These are phyloP conservation scores for Marmota monax DNA, from an alignment of 2,113 vertebrate species.

Conservation along the genomic window DNA sequence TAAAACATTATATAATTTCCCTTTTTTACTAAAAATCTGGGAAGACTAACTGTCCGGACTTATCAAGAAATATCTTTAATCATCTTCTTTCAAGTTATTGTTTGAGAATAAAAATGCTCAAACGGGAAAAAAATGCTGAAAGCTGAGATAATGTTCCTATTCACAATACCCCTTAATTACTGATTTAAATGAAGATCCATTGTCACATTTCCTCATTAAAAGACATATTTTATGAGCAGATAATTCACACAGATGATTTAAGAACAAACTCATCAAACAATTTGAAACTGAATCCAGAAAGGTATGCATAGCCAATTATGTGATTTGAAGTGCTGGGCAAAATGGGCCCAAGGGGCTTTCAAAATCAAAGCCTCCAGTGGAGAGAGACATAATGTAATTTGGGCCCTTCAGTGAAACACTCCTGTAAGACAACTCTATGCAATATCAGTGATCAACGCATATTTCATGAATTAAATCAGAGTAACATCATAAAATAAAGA, in stretches of 20 bases:
- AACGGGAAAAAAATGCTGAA: neutral
- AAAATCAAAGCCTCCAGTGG: conserved; percentile 37
- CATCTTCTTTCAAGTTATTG: conserved; percentile 49
- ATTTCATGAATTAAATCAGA: conserved; percentile 39
- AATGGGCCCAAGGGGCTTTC: conserved; percentile 23
- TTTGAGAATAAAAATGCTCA: conserved; percentile 62
- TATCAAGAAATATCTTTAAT: conserved; percentile 45
- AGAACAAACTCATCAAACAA: conserved; percentile 58
- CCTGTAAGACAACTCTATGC: neutral
- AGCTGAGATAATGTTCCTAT: conserved; percentile 57
- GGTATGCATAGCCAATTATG: conserved; percentile 33
- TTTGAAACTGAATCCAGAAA: conserved; percentile 55
- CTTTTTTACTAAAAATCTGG: conserved; percentile 24
- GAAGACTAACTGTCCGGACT: neutral
- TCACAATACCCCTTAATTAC: conserved; percentile 63
- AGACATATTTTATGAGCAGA: conserved; percentile 58
- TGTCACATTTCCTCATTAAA: conserved; percentile 62
- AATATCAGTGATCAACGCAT: neutral
- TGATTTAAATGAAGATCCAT: conserved; percentile 66
- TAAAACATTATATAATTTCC: conserved; percentile 24
- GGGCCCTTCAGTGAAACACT: neutral
- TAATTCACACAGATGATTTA: conserved; percentile 62
- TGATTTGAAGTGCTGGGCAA: conserved; percentile 29
- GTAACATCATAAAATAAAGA: conserved; percentile 47
- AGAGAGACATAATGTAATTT: neutral